Conservation (phyloP, 1,140 invertebrate genomes). For the Trichomalopsis sarcophagae region DNA sequence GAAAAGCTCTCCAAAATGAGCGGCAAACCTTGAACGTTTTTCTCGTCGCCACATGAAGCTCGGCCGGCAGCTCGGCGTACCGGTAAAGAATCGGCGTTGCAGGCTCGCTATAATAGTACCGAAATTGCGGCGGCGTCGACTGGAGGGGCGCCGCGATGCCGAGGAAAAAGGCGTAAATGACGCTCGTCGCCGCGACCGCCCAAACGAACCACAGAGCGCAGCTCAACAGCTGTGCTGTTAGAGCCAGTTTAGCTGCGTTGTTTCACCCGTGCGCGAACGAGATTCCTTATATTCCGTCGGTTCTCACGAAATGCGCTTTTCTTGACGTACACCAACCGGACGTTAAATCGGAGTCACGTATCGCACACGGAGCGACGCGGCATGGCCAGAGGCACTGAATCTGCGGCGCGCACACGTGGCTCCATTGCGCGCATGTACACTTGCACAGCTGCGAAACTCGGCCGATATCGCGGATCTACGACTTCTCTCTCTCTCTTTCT, state of each 20-base stretch:
- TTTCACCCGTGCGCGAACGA: not conserved
- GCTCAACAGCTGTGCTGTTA: constrained; percentile 62
- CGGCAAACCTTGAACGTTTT: constrained; percentile 29
- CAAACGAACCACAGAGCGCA: constrained; percentile 68
- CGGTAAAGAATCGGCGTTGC: not conserved
- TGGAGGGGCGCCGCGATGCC: constrained; percentile 64
- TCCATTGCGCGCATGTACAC: not conserved
- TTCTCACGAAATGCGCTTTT: too few species aligned
- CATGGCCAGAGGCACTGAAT: not conserved
- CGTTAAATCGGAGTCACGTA: not conserved
- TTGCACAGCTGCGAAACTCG: too few species aligned
- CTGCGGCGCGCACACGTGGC: not conserved
- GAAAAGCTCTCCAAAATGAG: not conserved
- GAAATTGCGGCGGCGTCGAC: constrained; percentile 32
- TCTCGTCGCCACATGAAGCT: not conserved
- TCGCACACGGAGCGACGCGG: not conserved
- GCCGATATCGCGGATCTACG: not conserved
- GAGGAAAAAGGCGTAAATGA: constrained; percentile 67
- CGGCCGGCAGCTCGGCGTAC: not conserved
- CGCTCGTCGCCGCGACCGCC: constrained; percentile 60
- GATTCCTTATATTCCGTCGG: too few species aligned
- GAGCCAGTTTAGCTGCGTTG: constrained; percentile 65
- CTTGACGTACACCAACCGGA: too few species aligned
- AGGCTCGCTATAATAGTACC: not conserved
- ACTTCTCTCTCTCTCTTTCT: not conserved